phyloP scores from a whole-genome alignment of 2,888 invertebrate genomes.

The Rhagonycha lutea region DNA sequence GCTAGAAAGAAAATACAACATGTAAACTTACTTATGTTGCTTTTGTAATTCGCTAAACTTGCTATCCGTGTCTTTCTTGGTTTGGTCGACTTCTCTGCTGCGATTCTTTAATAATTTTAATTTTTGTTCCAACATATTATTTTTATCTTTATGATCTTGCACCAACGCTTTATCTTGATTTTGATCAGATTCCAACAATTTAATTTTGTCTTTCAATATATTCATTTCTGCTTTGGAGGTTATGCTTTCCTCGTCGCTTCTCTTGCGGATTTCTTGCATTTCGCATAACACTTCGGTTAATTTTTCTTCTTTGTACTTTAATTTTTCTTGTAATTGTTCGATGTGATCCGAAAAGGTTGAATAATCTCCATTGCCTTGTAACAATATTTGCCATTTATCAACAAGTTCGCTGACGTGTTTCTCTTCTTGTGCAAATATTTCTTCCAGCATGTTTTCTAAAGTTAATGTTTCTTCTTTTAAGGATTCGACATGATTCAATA shows the following conservation, averaged over 20 bases:
- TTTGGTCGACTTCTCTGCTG: conserved; percentile 54
- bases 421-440: conserved; percentile 38
- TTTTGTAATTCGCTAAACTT: conserved; percentile 45
- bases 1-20: not conserved
- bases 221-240: not conserved
- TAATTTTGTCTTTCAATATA: conserved; percentile 41
- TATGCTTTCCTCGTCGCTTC: not conserved
- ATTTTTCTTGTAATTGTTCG: conserved; percentile 41
- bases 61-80: conserved; percentile 52
- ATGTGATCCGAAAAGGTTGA: not conserved
- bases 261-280: not conserved
- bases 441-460: conserved; percentile 42
- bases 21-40: conserved; percentile 3
- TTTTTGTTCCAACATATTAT: conserved; percentile 46
- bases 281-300: not conserved
- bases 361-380: not conserved
- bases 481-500: conserved; percentile 39
- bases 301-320: conserved; percentile 28
- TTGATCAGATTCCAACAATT: conserved; percentile 43
- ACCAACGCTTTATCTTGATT: conserved; percentile 41
- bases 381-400: conserved; percentile 5
- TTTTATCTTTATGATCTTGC: conserved; percentile 39
- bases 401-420: conserved; percentile 12
- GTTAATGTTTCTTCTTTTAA: conserved; percentile 39
- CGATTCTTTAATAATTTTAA: conserved; percentile 53